These are phyloP conservation scores for Neotragus pygmaeus DNA, from an alignment of 2,113 vertebrate species.

Conservation along the genomic window DNA sequence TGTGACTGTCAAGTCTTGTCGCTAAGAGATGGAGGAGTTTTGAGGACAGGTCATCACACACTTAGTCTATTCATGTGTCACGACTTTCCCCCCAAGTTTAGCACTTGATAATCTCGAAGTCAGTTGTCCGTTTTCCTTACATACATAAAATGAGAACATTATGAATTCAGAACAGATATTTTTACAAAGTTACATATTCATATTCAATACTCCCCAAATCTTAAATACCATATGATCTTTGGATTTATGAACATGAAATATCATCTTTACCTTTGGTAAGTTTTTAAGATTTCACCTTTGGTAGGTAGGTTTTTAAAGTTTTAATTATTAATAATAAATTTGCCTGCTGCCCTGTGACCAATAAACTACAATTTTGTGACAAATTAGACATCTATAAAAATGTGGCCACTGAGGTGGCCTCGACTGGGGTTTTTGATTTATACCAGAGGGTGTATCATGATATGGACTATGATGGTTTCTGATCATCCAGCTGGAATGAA, in stretches of 20 bases:
- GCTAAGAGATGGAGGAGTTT: background rate
- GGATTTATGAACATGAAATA: conserved; percentile 1
- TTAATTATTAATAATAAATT: background rate
- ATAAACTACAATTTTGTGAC: background rate
- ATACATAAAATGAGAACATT: conserved; percentile 12
- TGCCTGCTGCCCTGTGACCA: background rate
- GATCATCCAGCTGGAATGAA: background rate
- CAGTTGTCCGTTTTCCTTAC: background rate
- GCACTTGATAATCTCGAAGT: background rate
- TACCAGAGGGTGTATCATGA: background rate
- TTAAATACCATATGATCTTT: background rate
- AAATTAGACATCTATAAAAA: background rate
- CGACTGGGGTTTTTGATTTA: background rate
- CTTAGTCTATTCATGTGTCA: background rate
- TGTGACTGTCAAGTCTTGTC: background rate
- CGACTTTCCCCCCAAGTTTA: background rate
- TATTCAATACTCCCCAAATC: background rate
- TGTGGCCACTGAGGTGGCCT: background rate
- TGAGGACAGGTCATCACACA: background rate
- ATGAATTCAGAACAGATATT: conserved; percentile 14
- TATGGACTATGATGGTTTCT: background rate
- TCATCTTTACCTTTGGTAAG: background rate
- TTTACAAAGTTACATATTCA: conserved; percentile 8
- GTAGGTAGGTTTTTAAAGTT: background rate
- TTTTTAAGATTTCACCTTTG: background rate